Percentiles rank a stretch among this genome's conserved stretches.
These are phyloP conservation scores for Geophilus truncorum DNA, from an alignment of 2,888 invertebrate genomes.

Conservation along the genomic window DNA sequence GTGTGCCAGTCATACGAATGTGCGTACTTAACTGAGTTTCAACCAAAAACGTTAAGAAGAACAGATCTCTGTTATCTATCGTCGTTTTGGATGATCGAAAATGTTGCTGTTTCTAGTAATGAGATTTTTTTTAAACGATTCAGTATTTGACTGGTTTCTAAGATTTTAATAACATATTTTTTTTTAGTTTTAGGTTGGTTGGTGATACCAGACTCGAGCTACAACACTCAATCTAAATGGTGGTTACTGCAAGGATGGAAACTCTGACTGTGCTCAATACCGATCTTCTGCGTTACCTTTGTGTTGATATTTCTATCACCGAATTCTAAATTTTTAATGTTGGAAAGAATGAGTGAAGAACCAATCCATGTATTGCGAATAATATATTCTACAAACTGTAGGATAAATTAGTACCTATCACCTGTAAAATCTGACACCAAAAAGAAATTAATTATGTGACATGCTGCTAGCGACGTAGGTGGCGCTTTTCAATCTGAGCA, in stretches of 20 bases:
- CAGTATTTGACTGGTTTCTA: background rate
- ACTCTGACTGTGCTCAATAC: constrained; percentile 83
- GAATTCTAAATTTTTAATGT: constrained; percentile 80
- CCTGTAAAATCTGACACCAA: background rate
- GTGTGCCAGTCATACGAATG: constrained; percentile 90
- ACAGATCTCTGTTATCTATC: constrained; percentile 91
- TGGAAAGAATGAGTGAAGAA: constrained; percentile 41
- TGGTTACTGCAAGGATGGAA: constrained; percentile 79
- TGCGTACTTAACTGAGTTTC: constrained; percentile 93
- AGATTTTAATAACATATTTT: background rate
- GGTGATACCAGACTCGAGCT: constrained; percentile 57
- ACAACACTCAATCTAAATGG: background rate
- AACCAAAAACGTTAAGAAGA: constrained; percentile 82
- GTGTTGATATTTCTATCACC: constrained; percentile 72
- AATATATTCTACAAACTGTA: background rate
- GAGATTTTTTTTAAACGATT: background rate
- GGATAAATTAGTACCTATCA: background rate
- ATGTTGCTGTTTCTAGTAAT: constrained; percentile 77
- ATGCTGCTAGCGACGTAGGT: too few relatives aligned
- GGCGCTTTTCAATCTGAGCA: too few relatives aligned
- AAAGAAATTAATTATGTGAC: background rate
- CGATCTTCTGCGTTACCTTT: constrained; percentile 79
- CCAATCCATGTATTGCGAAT: background rate
- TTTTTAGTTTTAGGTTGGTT: constrained; percentile 58
- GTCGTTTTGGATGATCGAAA: constrained; percentile 91